Base-by-base conservation (phyloP, 2,797 vertebrate genomes). In the Sebastes ruberrimus region DNA sequence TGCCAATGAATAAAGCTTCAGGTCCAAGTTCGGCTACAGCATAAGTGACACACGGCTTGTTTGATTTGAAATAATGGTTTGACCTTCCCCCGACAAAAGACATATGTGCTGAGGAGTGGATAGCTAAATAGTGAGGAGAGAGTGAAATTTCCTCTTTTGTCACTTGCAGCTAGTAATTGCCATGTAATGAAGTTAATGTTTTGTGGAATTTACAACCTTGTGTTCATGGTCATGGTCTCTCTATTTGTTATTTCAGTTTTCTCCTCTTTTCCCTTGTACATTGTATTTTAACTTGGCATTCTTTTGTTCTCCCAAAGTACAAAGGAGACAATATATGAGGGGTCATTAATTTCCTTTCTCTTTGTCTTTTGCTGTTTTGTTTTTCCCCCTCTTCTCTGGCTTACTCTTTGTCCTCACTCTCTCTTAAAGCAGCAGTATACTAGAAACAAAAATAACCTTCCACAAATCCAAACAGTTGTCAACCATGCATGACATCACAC, bases 161-260 rank as follows among this genome's bases (percentile, higher is more conserved):
- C 94, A 93, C 93, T 94, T 90, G 90, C 78, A 80, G 93, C 82
- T 88, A 84, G 91, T 95, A 96, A 97, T 95, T 93, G 93, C 93
- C 95, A 92, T 94, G 95, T 96, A 96, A 96, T 95, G 95, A 96
- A 96, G 96, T 96, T 95, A 96, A 96, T 96, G 96, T 97, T 97
- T 96, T 91, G 93, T 95, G 93, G 95, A 95, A 96, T 97, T 96
- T 96, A 96, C 95, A 95, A 88, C 95, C 93, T 93, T 94, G 94
- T 93, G 95, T 83, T 93, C 91, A 94, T 95, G 93, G 94, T 94
- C 94, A 95, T 81, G 89, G 87, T 88, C 90, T 91, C 92, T 94
- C 91, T 91, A 80, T 83, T 90, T 80, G 89, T 92, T 88, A 87
- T 90, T 91, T 92, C 84, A 85, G 89, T 92, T 89, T 61, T 90